Evolutionary conservation across 2,888 invertebrate species (phyloP), one percentile per base, ranked within the genome.

Genomic region (Trichacis sp.): DNA sequence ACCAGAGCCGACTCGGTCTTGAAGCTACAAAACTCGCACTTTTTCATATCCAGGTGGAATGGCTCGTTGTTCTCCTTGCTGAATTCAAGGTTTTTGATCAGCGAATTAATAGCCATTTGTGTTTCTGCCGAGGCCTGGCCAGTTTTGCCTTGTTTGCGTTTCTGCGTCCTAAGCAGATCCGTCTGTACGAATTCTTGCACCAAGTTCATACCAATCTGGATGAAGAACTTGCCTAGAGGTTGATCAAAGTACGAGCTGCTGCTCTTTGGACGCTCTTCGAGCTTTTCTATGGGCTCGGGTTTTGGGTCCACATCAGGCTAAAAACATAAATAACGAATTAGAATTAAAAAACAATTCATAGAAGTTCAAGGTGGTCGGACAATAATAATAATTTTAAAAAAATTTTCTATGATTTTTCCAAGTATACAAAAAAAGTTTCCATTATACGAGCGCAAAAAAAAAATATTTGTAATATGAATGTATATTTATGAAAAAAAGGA

Each of bases 151-250:
- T 92, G 89, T 82, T 95, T 95, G 46, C 93, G 89, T 80, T 93
- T 93, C 81, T 96, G 95, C 77, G 94, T 92, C 72, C 93, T 91
- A 55, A 97, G 87, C 59, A 97, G 86, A 86, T 97, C 97, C n/a
- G 91, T 90, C 86, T 97, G 97, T 15, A 97, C 97, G 83, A 91
- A 93, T 82, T 97, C 96, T 83, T 96, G 95, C 1, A 96, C 96
- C 69, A 96, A 88, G 81, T 93, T 95, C 59, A 93, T 88, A 24
- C 97, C 97, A 73, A 97, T 93, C 79, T 95, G 94, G 85, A 93
- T 92, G 78, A 97, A 93, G 83, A 97, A 95, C 82, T 94, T 94
- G 5, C 97, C 96, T 52, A 96, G 86, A 0, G 95, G 92, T 82
- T 93, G 91, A 70, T 94, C 93, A 82, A 96, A 96, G 81, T 94